Evolutionary conservation across 2,797 vertebrate genomes (phyloP).

Genomic region (Mormyrus proboscirostris): DNA sequence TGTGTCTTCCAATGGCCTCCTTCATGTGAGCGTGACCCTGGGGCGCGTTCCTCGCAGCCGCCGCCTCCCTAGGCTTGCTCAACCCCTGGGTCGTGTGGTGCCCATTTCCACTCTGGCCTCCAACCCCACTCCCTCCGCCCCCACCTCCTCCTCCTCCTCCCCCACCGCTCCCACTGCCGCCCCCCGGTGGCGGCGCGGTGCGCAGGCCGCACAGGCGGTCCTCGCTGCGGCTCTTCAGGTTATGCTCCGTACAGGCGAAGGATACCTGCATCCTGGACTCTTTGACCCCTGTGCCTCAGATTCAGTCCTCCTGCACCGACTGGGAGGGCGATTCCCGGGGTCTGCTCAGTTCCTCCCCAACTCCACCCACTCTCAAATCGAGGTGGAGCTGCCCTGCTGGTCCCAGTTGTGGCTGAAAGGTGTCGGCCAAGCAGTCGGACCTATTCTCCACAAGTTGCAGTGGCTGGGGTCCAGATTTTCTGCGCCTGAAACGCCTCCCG

Average conservation of each 20-base stretch:
- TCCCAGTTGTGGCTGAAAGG: not conserved
- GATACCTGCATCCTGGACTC: conserved; percentile 67
- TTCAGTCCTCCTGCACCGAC: not conserved
- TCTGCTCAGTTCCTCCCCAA: not conserved
- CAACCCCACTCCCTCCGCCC: conserved; percentile 55
- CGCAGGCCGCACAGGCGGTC: conserved; percentile 69
- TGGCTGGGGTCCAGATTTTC: conserved; percentile 50
- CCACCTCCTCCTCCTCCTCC: conserved; percentile 49
- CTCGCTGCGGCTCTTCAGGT: conserved; percentile 72
- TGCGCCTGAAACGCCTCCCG: conserved; percentile 48
- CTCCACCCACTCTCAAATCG: not conserved
- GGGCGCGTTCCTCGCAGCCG: conserved; percentile 41
- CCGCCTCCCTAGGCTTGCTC: conserved; percentile 58
- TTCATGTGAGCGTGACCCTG: conserved; percentile 73
- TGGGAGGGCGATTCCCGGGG: not conserved
- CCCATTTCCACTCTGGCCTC: conserved; percentile 60
- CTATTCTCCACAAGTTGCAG: conserved; percentile 39
- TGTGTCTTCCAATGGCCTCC: conserved; percentile 68
- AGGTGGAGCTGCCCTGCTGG: not conserved
- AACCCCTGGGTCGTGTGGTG: conserved; percentile 57
- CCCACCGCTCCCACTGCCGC: conserved; percentile 50
- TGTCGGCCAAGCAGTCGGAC: not conserved
- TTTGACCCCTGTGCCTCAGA: conserved; percentile 9
- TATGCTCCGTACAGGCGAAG: conserved; percentile 74
- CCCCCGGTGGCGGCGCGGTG: conserved; percentile 65